phyloP scores from a whole-genome alignment of 2,888 invertebrate species.

The Brachycybe producta region DNA sequence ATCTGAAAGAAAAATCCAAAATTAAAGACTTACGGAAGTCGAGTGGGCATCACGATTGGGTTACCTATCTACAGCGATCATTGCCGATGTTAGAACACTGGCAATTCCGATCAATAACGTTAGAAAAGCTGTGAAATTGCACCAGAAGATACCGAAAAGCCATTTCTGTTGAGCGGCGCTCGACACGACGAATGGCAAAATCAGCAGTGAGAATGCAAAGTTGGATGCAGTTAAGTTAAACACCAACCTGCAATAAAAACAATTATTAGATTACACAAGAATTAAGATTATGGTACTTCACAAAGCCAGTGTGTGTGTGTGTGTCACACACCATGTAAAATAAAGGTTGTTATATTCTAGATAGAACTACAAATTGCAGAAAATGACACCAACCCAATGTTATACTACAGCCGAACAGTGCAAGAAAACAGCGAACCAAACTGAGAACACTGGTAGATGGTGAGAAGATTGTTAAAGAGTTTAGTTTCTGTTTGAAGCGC shows the following conservation, averaged over 20 bases:
- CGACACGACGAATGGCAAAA: conserved; percentile 14
- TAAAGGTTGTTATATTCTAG: too few species aligned
- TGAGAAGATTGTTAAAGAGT: too few species aligned
- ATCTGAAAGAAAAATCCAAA: conserved; percentile 6
- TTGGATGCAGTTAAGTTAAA: conserved; percentile 18
- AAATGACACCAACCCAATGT: too few species aligned
- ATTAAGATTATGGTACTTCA: too few species aligned
- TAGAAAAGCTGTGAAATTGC: conserved; percentile 18
- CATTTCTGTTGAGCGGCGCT: conserved; percentile 14
- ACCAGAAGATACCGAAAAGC: conserved; percentile 19
- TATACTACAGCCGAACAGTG: too few species aligned
- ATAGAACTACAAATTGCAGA: too few species aligned
- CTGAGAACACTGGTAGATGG: too few species aligned
- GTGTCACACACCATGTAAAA: too few species aligned
- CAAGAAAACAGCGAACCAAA: too few species aligned
- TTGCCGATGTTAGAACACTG: conserved; percentile 14
- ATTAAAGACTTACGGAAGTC: not conserved
- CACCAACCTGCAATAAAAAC: conserved; percentile 27
- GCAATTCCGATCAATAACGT: conserved; percentile 11
- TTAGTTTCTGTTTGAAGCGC: too few species aligned
- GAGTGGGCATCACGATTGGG: not conserved
- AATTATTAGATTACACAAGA: too few species aligned
- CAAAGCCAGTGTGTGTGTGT: too few species aligned
- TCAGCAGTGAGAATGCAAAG: conserved; percentile 12
- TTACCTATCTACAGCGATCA: conserved; percentile 18